phyloP scores from a whole-genome alignment of 2,888 invertebrate species.

The Melitaea athalia region DNA sequence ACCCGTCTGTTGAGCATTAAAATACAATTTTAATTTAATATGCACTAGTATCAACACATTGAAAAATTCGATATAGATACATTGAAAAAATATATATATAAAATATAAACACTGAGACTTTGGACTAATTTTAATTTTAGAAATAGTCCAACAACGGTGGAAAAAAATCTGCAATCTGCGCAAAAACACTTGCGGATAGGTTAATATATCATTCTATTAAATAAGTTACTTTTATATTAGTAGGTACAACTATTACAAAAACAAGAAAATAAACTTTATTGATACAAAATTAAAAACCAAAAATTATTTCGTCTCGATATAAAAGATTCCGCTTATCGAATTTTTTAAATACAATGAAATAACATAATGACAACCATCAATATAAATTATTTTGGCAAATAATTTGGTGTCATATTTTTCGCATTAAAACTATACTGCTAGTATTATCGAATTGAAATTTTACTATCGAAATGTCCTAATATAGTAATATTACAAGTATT shows the following conservation, averaged over 20 bases:
- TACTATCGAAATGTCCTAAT: conserved; percentile 1
- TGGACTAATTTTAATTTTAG: not conserved
- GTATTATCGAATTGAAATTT: not conserved
- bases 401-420: conserved; percentile 23
- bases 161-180: not conserved
- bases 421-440: conserved; percentile 8
- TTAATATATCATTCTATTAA: not conserved
- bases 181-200: not conserved
- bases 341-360: conserved; percentile 4
- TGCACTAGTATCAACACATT: no score
- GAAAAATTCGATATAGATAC: no score
- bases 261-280: not conserved
- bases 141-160: not conserved
- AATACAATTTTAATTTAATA: no score
- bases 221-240: not conserved
- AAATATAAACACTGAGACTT: no score
- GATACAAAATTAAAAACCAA: not conserved
- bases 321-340: conserved; percentile 7
- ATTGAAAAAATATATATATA: no score
- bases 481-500: not conserved
- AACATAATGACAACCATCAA: conserved; percentile 11
- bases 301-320: conserved; percentile 11
- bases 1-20: no score
- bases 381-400: conserved; percentile 22
- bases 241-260: not conserved